Conservation (phyloP, 2,113 vertebrate genomes). For the Natator depressus region DNA sequence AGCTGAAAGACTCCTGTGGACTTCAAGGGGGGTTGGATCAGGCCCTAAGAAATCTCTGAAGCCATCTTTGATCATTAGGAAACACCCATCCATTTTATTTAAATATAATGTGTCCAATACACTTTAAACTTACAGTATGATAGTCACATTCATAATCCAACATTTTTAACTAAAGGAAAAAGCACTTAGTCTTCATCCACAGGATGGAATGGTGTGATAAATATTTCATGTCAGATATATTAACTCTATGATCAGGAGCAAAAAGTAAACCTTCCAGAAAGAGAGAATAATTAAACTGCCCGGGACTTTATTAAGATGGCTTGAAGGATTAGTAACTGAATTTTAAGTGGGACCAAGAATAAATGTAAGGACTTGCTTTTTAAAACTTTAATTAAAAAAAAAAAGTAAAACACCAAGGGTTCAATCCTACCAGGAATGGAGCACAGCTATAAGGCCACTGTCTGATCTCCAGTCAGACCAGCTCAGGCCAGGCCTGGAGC, state of each 20-base stretch:
- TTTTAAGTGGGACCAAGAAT: neutral
- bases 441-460: neutral
- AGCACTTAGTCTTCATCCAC: neutral
- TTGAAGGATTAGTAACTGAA: constrained; percentile 27
- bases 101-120: constrained; percentile 9
- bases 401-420: neutral
- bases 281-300: neutral
- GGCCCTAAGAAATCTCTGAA: constrained; percentile 37
- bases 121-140: constrained; percentile 49
- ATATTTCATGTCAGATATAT: constrained; percentile 11
- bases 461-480: neutral
- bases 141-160: neutral
- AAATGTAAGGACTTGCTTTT: neutral
- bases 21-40: constrained; percentile 45
- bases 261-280: constrained; percentile 24
- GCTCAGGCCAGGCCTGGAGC: neutral
- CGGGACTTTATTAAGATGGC: neutral
- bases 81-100: constrained; percentile 25
- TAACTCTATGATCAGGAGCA: constrained; percentile 20
- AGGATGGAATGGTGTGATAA: constrained; percentile 13
- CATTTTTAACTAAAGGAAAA: constrained; percentile 32
- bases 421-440: neutral
- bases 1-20: constrained; percentile 49
- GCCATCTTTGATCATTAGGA: constrained; percentile 40
- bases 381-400: too few relatives aligned